These are phyloP conservation scores for Neolamprologus hecqui DNA, from an alignment of 2,113 vertebrate genomes.

Conservation along the genomic window DNA sequence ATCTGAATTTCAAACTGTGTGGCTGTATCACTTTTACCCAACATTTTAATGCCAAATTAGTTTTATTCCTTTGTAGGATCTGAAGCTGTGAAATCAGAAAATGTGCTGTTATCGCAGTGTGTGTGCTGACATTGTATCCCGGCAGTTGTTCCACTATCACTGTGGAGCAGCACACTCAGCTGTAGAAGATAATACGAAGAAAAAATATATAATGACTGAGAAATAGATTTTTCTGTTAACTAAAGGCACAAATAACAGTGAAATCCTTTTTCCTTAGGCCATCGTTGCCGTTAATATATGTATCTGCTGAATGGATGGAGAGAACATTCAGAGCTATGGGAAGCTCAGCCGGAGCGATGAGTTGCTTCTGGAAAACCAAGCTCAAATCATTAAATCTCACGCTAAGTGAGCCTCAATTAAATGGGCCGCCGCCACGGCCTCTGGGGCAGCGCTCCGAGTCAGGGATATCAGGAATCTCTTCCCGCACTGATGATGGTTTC, in stretches of 20 bases:
- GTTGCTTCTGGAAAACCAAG: background rate
- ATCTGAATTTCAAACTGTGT: background rate
- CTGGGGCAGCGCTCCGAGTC: constrained; percentile 15
- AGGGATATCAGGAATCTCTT: constrained; percentile 36
- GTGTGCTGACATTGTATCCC: background rate
- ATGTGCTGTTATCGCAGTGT: background rate
- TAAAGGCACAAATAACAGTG: background rate
- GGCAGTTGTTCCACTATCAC: background rate
- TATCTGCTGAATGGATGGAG: background rate
- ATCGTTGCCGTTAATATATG: background rate
- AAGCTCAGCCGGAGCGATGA: background rate
- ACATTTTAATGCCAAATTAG: background rate
- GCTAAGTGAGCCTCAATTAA: constrained; percentile 30
- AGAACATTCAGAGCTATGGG: background rate
- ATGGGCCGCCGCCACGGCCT: background rate
- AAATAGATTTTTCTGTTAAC: background rate
- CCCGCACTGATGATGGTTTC: constrained; percentile 28
- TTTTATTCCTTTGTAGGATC: background rate
- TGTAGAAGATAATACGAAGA: background rate
- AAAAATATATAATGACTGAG: background rate
- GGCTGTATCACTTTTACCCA: background rate
- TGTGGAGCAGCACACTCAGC: background rate
- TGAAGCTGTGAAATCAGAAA: background rate
- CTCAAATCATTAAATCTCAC: constrained; percentile 29
- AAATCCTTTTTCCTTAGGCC: background rate